Percentiles rank a stretch among this genome's conserved stretches.
Conservation (phyloP, 2,797 vertebrate genomes). For the Microctenopoma steveboyesi region DNA sequence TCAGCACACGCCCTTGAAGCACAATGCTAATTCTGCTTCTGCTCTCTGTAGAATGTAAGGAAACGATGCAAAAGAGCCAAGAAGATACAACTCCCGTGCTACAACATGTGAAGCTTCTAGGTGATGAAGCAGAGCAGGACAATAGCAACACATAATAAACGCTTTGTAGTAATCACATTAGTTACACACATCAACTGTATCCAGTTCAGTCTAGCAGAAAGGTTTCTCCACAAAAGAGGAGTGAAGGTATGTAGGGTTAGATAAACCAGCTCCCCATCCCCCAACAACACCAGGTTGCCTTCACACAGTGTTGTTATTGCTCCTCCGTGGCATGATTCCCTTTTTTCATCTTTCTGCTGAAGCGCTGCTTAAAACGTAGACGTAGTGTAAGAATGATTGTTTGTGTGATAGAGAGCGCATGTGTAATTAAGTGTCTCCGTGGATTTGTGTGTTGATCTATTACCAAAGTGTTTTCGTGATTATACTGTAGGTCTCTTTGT, state of each 20-base stretch:
- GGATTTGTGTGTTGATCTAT: conserved; percentile 4
- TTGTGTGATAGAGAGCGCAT: conserved; percentile 2
- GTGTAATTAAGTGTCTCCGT: conserved; percentile 9
- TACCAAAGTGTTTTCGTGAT: conserved; percentile 3
- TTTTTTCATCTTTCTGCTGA: conserved; percentile 18
- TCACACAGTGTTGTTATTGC: conserved; percentile 9
- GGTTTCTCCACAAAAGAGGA: conserved; percentile 19
- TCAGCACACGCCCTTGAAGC: conserved; percentile 11
- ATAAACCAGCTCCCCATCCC: conserved; percentile 47
- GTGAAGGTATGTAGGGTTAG: conserved; percentile 35
- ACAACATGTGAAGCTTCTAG: conserved; percentile 29
- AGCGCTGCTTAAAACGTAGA: conserved; percentile 6
- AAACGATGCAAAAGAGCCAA: conserved; percentile 24
- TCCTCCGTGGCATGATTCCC: conserved; percentile 25
- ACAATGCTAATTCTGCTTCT: conserved; percentile 31
- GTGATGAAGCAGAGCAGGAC: conserved; percentile 17
- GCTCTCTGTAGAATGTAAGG: conserved; percentile 46
- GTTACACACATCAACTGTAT: neutral
- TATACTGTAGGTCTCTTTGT: conserved; percentile 17
- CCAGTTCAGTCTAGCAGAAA: neutral
- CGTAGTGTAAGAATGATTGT: neutral
- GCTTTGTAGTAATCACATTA: neutral
- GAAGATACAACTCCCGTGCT: conserved; percentile 38
- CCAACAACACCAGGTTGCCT: conserved; percentile 21
- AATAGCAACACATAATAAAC: conserved; percentile 13